Evolutionary conservation across 2,113 vertebrate species (phyloP).

Genomic region (Ceratotherium simum): DNA sequence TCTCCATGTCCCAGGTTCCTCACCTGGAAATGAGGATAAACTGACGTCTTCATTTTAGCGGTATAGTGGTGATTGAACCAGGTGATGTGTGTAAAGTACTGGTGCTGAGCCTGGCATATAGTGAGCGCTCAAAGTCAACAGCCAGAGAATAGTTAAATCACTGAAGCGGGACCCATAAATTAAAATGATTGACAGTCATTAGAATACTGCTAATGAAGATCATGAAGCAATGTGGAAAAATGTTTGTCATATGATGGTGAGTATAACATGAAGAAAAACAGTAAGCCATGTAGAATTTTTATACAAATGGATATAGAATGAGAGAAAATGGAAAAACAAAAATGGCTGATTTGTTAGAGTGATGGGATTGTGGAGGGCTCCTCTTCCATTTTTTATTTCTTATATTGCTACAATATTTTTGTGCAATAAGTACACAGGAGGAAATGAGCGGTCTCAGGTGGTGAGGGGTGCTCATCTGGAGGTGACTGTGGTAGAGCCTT

Average conservation of each 20-base stretch:
- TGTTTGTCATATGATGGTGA: not conserved
- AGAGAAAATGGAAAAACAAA: not conserved
- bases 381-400: not conserved
- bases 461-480: not conserved
- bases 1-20: not conserved
- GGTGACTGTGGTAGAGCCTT: too few species aligned
- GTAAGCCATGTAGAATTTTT: not conserved
- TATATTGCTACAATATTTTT: not conserved
- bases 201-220: not conserved
- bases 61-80: not conserved
- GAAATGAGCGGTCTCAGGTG: not conserved
- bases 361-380: not conserved
- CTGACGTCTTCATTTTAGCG: not conserved
- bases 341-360: not conserved
- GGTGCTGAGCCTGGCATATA: rapidly evolving
- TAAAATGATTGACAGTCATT: not conserved
- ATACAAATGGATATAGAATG: not conserved
- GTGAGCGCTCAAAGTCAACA: too few species aligned
- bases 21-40: rapidly evolving
- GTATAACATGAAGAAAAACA: not conserved
- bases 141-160: not conserved
- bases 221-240: not conserved
- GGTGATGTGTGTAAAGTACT: not conserved
- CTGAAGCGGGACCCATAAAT: not conserved
- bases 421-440: not conserved